Conservation (phyloP, 2,797 vertebrate genomes). For the Crocodylus rhombifer region DNA sequence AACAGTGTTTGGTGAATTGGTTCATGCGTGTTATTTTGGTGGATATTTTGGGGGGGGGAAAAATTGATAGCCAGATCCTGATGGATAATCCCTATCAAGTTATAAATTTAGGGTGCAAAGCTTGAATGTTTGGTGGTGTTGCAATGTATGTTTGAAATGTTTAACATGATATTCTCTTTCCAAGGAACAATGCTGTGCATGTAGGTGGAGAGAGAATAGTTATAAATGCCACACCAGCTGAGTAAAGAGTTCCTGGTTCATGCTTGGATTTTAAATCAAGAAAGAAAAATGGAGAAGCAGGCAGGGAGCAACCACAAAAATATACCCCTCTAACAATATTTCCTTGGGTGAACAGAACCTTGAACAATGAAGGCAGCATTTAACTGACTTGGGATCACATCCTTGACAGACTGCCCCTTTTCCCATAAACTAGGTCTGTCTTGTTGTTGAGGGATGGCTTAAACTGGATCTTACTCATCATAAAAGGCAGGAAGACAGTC, state of each 20-base stretch:
- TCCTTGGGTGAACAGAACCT: background rate
- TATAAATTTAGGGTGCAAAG: slow-evolving; percentile 15
- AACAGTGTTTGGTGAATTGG: slow-evolving; percentile 4
- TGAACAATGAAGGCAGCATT: background rate
- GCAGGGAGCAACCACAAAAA: background rate
- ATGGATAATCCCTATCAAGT: background rate
- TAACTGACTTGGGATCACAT: accelerated
- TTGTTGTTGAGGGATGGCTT: accelerated
- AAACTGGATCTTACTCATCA: accelerated
- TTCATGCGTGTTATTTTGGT: slow-evolving; percentile 25
- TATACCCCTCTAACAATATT: background rate
- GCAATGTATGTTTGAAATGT: background rate
- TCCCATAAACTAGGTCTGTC: accelerated
- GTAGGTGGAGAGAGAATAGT: background rate
- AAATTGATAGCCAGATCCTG: slow-evolving; percentile 11
- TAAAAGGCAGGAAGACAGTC: background rate
- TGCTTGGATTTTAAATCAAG: background rate
- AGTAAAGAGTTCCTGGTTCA: background rate
- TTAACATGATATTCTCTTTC: accelerated
- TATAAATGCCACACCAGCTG: background rate
- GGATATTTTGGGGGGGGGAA: slow-evolving; percentile 41
- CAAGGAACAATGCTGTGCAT: accelerated
- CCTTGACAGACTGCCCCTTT: background rate
- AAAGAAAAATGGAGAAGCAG: background rate
- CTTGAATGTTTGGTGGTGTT: background rate